Percentiles rank a stretch among this genome's conserved stretches.
These are phyloP conservation scores for Trinorchestia longiramus DNA, from an alignment of 1,140 invertebrate species.

Conservation along the genomic window DNA sequence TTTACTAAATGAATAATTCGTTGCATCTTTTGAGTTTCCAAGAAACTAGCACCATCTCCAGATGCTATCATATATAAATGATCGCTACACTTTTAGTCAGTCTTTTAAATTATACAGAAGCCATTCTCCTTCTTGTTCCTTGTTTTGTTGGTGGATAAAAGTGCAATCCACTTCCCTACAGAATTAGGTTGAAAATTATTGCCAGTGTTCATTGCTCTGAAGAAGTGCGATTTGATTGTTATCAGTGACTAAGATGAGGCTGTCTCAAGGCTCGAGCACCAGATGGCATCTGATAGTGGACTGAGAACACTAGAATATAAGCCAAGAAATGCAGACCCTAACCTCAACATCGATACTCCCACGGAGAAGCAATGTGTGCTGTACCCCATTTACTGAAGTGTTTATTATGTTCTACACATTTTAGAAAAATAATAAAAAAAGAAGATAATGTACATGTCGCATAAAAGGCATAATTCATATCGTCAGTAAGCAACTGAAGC, in stretches of 20 bases:
- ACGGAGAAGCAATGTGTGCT: too few species aligned
- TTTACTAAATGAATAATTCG: neutral
- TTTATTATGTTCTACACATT: too few species aligned
- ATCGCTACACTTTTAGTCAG: neutral
- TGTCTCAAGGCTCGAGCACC: neutral
- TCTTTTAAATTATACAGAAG: neutral
- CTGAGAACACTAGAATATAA: neutral
- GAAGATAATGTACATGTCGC: too few species aligned
- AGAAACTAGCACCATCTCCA: neutral
- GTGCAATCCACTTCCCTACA: neutral
- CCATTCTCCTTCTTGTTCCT: neutral
- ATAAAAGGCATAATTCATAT: too few species aligned
- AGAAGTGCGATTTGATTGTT: neutral
- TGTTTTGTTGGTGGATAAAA: neutral
- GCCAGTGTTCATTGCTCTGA: neutral
- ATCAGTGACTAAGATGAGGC: neutral
- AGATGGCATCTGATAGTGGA: neutral
- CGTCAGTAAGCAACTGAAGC: too few species aligned
- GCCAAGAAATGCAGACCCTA: neutral
- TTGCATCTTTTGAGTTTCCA: neutral
- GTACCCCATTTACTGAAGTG: too few species aligned
- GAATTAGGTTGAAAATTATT: neutral
- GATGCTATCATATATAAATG: neutral
- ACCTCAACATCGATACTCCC: neutral
- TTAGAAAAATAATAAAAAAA: too few species aligned